phyloP scores from a whole-genome alignment of 2,113 vertebrate genomes.

The Brachypteracias leptosomus region DNA sequence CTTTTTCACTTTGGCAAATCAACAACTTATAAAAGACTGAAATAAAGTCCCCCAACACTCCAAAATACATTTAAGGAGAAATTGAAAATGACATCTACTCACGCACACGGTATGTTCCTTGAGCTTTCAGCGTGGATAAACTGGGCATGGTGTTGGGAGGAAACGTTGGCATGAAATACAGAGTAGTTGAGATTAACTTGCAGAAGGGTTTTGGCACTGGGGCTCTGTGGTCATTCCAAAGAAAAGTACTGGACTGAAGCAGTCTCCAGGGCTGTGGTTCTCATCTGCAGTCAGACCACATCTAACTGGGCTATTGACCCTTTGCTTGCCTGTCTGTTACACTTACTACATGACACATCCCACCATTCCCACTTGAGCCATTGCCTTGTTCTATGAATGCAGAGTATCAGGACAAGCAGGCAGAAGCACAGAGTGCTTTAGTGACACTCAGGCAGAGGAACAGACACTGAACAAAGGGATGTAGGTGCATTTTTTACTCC shows the following conservation, averaged over 20 bases:
- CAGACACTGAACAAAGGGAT: background rate
- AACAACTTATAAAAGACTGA: background rate
- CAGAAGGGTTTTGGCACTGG: background rate
- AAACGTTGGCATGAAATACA: background rate
- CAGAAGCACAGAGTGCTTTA: background rate
- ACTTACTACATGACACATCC: background rate
- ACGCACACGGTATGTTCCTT: rapidly evolving
- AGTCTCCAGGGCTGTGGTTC: background rate
- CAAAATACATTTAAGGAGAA: background rate
- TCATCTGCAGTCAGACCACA: background rate
- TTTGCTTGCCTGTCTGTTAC: background rate
- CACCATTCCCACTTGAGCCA: background rate
- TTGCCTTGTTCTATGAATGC: background rate
- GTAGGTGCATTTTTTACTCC: background rate
- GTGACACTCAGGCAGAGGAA: background rate
- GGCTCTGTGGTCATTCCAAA: background rate
- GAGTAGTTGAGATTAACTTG: background rate
- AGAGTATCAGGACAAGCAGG: background rate
- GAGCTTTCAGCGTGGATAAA: background rate
- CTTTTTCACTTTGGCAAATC: constrained; percentile 2
- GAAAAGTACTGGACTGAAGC: background rate
- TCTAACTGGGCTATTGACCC: background rate
- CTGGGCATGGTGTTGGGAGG: background rate
- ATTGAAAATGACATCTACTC: background rate
- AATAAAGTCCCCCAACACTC: background rate